Evolutionary conservation across 2,113 vertebrate genomes (phyloP), one percentile per base, ranked within the genome.

Genomic region (Tretioscincus oriximinensis): DNA sequence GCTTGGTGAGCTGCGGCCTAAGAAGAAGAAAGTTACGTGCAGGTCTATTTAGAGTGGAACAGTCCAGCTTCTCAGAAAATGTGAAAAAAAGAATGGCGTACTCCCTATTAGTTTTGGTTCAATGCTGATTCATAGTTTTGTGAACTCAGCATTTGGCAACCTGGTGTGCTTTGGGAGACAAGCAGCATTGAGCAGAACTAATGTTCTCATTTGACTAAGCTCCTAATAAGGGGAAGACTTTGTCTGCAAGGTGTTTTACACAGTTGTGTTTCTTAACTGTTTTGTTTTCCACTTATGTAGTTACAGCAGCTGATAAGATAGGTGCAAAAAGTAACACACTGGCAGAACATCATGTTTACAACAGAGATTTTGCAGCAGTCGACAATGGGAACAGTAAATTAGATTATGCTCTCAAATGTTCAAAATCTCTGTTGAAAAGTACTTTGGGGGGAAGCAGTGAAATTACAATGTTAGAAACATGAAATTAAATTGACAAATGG

Each of bases 91-190:
- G 73, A 68, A 63, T 71, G 35, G 81, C 72, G 7, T 71, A 64
- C 63, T 47, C 83, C 83, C 77, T 76, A 22, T 60, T 45, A 80
- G 47, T 2, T 81, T 83, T 71, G 89, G 31, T 82, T 85, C 83
- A 5, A 81, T 47, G 54, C 86, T 67, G 87, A 78, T 78, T 82
- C 76, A 84, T 66, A 75, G 77, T 79, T 87, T 70, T 87, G 89
- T 86, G 67, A 84, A 76, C 77, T 88, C 87, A 84, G 90, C 89
- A 26, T 73, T 90, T 81, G 88, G 87, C 87, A 66, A 73, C 49
- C 80, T 73, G 76, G 69, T 22, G 69, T 22, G 35, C 24, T 84
- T 82, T 54, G n/a, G 90, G n/a, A 68, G 81, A 65, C 45, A 68
- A 86, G 85, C 58, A 60, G 87, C 80, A 9, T 74, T 60, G 78